Evolutionary conservation across 2,113 vertebrate species (phyloP).

Genomic region (Rhadina sibilatrix): DNA sequence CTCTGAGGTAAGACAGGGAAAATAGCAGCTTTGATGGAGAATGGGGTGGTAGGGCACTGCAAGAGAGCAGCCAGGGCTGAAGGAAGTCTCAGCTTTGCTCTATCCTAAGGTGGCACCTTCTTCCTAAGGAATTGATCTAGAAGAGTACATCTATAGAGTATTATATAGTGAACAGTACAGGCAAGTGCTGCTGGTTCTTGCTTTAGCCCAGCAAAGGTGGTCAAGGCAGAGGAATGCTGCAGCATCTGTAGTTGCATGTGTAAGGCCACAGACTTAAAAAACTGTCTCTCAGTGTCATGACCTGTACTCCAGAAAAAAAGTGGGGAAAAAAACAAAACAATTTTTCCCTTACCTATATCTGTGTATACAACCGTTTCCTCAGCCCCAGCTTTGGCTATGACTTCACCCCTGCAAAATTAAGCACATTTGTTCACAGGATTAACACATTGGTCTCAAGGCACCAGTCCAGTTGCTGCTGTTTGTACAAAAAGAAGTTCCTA

Average conservation of each 20-base stretch:
- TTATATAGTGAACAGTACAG: fast-evolving
- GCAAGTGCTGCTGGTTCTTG: not conserved
- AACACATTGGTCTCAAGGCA: not conserved
- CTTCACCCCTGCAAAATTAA: constrained; percentile 88
- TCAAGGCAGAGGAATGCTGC: not conserved
- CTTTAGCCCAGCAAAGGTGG: not conserved
- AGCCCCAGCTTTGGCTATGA: constrained; percentile 84
- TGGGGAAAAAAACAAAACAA: not conserved
- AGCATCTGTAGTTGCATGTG: not conserved
- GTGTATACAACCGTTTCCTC: constrained; percentile 87
- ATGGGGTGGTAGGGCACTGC: not conserved
- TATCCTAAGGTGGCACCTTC: not conserved
- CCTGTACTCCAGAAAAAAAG: not conserved
- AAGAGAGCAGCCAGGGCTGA: not conserved
- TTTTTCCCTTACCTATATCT: constrained; percentile 85
- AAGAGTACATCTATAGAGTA: not conserved
- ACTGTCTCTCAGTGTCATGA: not conserved
- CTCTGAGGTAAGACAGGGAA: not conserved
- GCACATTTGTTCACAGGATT: constrained; percentile 28
- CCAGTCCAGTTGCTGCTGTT: constrained; percentile 21
- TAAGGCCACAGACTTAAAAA: not conserved
- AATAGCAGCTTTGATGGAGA: not conserved
- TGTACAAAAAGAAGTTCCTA: not conserved
- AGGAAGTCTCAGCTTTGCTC: not conserved
- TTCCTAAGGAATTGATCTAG: not conserved